These are phyloP conservation scores for Rhagonycha fulva DNA, from an alignment of 2,888 invertebrate genomes.

Conservation along the genomic window DNA sequence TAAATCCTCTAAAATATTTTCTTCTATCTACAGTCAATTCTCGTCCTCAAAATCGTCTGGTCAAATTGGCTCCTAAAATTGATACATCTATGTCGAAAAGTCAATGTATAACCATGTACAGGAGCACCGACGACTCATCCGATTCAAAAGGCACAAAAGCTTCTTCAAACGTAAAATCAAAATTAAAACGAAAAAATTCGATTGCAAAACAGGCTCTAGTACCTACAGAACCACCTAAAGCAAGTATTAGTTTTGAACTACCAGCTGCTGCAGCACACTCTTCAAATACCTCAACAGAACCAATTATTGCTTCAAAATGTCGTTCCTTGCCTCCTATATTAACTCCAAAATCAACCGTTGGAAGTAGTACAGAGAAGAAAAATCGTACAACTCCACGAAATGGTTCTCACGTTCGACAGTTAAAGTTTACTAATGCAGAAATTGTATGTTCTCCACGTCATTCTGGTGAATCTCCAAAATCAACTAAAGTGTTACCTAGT, in stretches of 20 bases:
- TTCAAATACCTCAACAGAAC: not conserved
- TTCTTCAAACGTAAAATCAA: not conserved
- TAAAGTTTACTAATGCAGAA: conserved; percentile 44
- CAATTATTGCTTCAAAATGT: not conserved
- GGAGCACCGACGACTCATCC: conserved; percentile 17
- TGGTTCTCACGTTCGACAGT: conserved; percentile 43
- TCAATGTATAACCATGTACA: conserved; percentile 32
- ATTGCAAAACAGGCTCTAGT: not conserved
- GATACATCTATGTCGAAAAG: conserved; percentile 7
- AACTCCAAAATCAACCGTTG: conserved; percentile 1
- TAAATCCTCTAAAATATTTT: not conserved
- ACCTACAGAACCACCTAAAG: not conserved
- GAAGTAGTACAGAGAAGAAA: conserved; percentile 5
- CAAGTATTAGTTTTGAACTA: not conserved
- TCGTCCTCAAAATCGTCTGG: not conserved
- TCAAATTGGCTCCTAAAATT: conserved; percentile 9
- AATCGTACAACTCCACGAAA: conserved; percentile 27
- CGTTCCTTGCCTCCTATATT: not conserved
- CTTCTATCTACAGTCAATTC: conserved; percentile 5
- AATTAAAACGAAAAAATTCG: not conserved
- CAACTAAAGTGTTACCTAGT: not conserved
- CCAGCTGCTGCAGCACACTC: not conserved
- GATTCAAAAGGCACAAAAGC: not conserved
- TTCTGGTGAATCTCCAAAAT: conserved; percentile 28
- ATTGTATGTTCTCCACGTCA: conserved; percentile 13